Conservation (phyloP, 1,140 invertebrate genomes). For the Maniola jurtina region DNA sequence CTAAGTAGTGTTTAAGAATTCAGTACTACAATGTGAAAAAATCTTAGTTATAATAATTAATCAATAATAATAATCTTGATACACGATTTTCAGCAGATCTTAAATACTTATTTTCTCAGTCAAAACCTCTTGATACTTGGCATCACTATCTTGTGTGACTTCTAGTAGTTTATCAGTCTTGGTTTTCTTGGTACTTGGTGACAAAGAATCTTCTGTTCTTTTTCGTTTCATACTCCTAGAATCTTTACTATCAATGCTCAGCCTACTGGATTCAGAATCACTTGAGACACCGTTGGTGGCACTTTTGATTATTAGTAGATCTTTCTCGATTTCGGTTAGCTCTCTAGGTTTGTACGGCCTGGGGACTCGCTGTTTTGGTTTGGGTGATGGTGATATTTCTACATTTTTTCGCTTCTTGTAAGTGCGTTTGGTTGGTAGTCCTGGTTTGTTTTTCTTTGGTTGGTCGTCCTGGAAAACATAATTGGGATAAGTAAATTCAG, state of each 20-base stretch:
- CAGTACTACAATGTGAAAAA: too few species aligned
- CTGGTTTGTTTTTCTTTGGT: constrained; percentile 52
- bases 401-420: constrained; percentile 57
- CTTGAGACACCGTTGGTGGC: constrained; percentile 39
- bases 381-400: constrained; percentile 46
- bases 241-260: constrained; percentile 41
- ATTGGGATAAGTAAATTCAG: too few species aligned
- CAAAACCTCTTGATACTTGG: too few species aligned
- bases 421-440: constrained; percentile 41
- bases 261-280: constrained; percentile 28
- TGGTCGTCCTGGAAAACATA: constrained; percentile 56
- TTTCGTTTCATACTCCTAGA: constrained; percentile 20
- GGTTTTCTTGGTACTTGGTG: constrained; percentile 25
- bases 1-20: too few species aligned
- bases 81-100: too few species aligned
- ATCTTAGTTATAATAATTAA: too few species aligned
- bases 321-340: constrained; percentile 66
- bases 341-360: constrained; percentile 55
- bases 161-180: constrained; percentile 15
- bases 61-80: too few species aligned
- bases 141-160: too few species aligned
- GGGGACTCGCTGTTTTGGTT: constrained; percentile 36
- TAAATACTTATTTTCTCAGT: not conserved
- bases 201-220: constrained; percentile 9
- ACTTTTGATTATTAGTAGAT: constrained; percentile 62